Evolutionary conservation across 1,140 invertebrate genomes (phyloP).

Genomic region (Idris sp.): DNA sequence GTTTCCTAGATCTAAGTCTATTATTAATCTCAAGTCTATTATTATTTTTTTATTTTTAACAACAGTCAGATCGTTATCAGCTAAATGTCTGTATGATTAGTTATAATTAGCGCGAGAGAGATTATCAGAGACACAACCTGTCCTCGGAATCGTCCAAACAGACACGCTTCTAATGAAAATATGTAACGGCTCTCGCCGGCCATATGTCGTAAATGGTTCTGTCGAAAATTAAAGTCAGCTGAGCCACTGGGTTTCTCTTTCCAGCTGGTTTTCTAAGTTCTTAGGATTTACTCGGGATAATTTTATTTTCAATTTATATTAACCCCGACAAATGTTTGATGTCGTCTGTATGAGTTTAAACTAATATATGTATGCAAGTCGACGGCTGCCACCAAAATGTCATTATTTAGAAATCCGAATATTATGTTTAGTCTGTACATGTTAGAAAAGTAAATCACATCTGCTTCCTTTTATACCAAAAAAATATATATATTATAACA

Average conservation of each 20-base stretch:
- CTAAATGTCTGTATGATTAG: no score
- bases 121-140: conserved; percentile 71
- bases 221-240: conserved; percentile 78
- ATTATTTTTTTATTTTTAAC: no score
- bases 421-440: conserved; percentile 58
- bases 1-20: no score
- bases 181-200: conserved; percentile 77
- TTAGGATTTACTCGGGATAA: no score
- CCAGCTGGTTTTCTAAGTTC: conserved; percentile 58
- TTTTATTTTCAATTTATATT: neutral
- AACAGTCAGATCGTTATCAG: conserved; percentile 41
- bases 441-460: conserved; percentile 37
- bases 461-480: conserved; percentile 21
- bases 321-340: conserved; percentile 66
- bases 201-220: conserved; percentile 76
- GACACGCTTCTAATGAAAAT: conserved; percentile 75
- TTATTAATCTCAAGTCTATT: no score
- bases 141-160: conserved; percentile 73
- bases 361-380: conserved; percentile 64
- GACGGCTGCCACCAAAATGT: conserved; percentile 64
- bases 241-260: conserved; percentile 69
- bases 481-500: no score
- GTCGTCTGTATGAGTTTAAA: conserved; percentile 65
- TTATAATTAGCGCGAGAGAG: conserved; percentile 52
- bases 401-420: conserved; percentile 62